Evolutionary conservation across 2,888 invertebrate species (phyloP).

Genomic region (Polyploca ridens): DNA sequence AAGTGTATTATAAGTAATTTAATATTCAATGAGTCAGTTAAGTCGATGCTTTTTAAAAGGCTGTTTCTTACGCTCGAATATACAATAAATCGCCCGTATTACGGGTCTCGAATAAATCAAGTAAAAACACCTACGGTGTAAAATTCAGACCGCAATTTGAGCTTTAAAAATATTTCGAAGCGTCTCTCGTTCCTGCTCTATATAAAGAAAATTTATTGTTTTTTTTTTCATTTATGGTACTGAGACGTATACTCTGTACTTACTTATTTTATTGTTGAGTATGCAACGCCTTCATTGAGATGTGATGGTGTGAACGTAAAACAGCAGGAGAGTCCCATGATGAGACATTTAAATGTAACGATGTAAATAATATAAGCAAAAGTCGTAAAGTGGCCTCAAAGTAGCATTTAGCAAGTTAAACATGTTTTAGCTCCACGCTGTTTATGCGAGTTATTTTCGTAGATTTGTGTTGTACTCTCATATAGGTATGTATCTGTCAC

Average conservation of each 20-base stretch:
- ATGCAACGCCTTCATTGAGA: neutral
- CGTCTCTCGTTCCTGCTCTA: neutral
- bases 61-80: neutral
- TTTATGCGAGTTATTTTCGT: constrained; percentile 10
- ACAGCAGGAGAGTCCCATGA: constrained; percentile 18
- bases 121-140: neutral
- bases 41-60: neutral
- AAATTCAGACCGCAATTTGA: neutral
- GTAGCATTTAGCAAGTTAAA: constrained; percentile 11
- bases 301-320: constrained; percentile 16
- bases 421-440: constrained; percentile 14
- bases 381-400: constrained; percentile 17
- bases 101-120: neutral
- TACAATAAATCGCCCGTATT: neutral
- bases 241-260: neutral
- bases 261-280: neutral
- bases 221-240: neutral
- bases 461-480: neutral
- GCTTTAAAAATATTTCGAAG: neutral
- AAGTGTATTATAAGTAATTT: neutral
- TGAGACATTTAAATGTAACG: constrained; percentile 28
- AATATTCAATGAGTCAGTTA: neutral
- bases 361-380: constrained; percentile 24
- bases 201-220: neutral
- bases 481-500: no score